Percentiles rank a stretch among this genome's conserved stretches.
Conservation (phyloP, 1,140 invertebrate genomes). For the roundworm (Caenorhabditis elegans) region WBcel235 BX284602.5:14206501-14207000, state of each 20-base stretch:
- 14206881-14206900: conserved; percentile 47
- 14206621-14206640: too few relatives aligned
- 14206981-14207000: conserved; percentile 64
- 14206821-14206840: conserved; percentile 68
- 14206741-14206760: conserved; percentile 54
- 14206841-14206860: conserved; percentile 62
- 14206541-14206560: too few relatives aligned
- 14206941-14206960: conserved; percentile 59
- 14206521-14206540: too few relatives aligned
- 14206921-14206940: neutral
- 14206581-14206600: too few relatives aligned
- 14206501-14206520: too few relatives aligned
- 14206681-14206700: conserved; percentile 61
- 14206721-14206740: conserved; percentile 60
- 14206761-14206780: conserved; percentile 61
- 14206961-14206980: conserved; percentile 66
- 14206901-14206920: neutral
- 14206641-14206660: neutral
- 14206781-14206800: conserved; percentile 62
- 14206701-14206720: conserved; percentile 57
- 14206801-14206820: conserved; percentile 65
- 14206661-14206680: conserved; percentile 58
- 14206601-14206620: too few relatives aligned
- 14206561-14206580: too few relatives aligned
- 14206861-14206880: conserved; percentile 67